phyloP scores from a whole-genome alignment of 2,797 vertebrate genomes.

The Poeciliopsis paucimaculata region DNA sequence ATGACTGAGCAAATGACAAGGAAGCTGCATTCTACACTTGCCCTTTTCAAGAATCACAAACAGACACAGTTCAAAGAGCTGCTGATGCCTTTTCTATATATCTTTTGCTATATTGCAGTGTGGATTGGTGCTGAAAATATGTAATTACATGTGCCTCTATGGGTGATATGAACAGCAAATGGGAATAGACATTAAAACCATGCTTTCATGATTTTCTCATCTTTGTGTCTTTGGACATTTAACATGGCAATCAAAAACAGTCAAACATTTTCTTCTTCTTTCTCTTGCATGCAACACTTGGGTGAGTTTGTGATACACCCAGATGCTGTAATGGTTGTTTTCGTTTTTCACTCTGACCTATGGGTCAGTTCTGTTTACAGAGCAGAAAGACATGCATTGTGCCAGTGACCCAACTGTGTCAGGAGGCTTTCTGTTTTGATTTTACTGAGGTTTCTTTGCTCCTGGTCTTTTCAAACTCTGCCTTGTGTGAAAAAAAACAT shows the following conservation, averaged over 20 bases:
- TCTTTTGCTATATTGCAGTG: conserved; percentile 48
- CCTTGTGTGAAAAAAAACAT: conserved; percentile 20
- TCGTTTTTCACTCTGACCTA: conserved; percentile 56
- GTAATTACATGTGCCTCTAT: conserved; percentile 71
- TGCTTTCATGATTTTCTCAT: conserved; percentile 25
- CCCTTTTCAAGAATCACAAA: conserved; percentile 45
- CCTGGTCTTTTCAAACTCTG: conserved; percentile 18
- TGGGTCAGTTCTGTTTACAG: conserved; percentile 52
- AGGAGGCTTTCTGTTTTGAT: conserved; percentile 57
- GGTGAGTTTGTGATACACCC: conserved; percentile 54
- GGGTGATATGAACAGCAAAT: conserved; percentile 42
- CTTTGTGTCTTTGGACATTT: not conserved
- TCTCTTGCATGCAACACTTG: conserved; percentile 31
- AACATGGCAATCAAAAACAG: conserved; percentile 21
- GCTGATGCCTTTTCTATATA: conserved; percentile 24
- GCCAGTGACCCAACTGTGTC: conserved; percentile 48
- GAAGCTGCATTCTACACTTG: conserved; percentile 50
- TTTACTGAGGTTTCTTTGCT: conserved; percentile 20
- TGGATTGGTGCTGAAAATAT: conserved; percentile 62
- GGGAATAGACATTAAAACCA: conserved; percentile 38
- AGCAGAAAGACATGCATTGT: conserved; percentile 47
- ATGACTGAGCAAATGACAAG: conserved; percentile 44
- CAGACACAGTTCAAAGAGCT: conserved; percentile 27
- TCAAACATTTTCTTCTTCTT: conserved; percentile 23
- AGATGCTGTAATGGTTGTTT: conserved; percentile 58